Base-by-base conservation (phyloP, 2,797 vertebrate genomes). In the Rhinogobio ventralis region DNA sequence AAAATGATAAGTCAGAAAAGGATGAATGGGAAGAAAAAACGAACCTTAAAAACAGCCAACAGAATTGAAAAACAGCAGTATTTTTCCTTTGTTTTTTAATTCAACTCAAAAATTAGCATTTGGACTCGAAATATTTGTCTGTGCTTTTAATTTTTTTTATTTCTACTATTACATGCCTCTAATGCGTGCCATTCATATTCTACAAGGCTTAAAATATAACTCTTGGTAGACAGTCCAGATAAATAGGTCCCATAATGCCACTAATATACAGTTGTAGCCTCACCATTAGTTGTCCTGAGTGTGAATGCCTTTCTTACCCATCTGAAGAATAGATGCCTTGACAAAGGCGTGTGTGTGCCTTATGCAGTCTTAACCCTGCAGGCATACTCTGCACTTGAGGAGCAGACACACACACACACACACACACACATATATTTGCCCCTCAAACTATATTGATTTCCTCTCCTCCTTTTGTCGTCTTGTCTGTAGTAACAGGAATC, bases 381-480 rank as follows among this genome's bases (percentile, higher is more conserved):
- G 82, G 53, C 84, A 80, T 33, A 85, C 76, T 68, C 11, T 46
- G 15, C 23, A 25, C 57, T 51, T n/a, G 5, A 51, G 19, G 55
- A 62, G 8, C 42, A 5, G 51, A 7, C 13, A 25, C 45, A 79
- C 42, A 25, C 39, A 30, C 25, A 20, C 75, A 25, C 51, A 13
- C 17, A 51, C 49, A 7, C 15, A 5, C 15, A 14, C 39, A 20
- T 57, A 49, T 28, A 79, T 45, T 72, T 64, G 45, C 30, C 53
- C 84, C 15, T 36, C 39, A 74, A 68, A 46, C 72, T 39, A 68
- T 49, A 82, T 78, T 55, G 51, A 78, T 78, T 86, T 28, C 20
- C 46, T 78, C 14, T 78, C 7, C 25, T 82, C 3, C 28, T 57
- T 39, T 76, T 68, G 62, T 76, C 23, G 1, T 74, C 55, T 80